Conservation (phyloP, 2,797 vertebrate species). For the Sebastes cheni region DNA sequence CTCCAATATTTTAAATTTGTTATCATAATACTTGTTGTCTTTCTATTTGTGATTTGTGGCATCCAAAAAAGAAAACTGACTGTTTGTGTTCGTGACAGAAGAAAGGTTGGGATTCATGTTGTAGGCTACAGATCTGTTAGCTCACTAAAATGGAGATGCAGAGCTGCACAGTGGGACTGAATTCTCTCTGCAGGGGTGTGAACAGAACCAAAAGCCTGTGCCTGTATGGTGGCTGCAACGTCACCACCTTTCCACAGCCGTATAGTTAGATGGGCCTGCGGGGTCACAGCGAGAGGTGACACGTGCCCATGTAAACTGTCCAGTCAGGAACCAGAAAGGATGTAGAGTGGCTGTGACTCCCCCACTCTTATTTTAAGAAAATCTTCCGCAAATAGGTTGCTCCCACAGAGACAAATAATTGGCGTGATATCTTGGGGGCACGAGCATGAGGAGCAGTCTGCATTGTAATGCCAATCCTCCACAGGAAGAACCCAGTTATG, state of each 20-base stretch:
- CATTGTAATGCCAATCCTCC: slow-evolving; percentile 73
- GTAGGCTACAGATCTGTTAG: slow-evolving; percentile 61
- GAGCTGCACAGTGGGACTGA: slow-evolving; percentile 63
- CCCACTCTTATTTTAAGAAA: slow-evolving; percentile 69
- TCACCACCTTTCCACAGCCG: slow-evolving; percentile 59
- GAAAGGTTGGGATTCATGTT: slow-evolving; percentile 34
- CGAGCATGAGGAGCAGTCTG: slow-evolving; percentile 66
- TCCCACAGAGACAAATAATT: slow-evolving; percentile 84
- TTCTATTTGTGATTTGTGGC: slow-evolving; percentile 1
- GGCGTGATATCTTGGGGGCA: slow-evolving; percentile 80
- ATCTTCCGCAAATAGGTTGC: slow-evolving; percentile 79
- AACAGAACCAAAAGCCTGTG: slow-evolving; percentile 51
- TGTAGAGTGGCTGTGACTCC: slow-evolving; percentile 53
- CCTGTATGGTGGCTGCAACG: slow-evolving; percentile 43
- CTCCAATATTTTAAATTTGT: not conserved
- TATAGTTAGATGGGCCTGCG: slow-evolving; percentile 47
- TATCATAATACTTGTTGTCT: not conserved
- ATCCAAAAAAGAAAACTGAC: not conserved
- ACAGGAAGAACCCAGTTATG: slow-evolving; percentile 71
- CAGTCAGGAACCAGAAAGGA: slow-evolving; percentile 67
- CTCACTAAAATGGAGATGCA: slow-evolving; percentile 67
- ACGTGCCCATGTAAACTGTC: slow-evolving; percentile 64
- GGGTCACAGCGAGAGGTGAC: slow-evolving; percentile 63
- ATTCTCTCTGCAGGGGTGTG: slow-evolving; percentile 69
- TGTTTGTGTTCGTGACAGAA: not conserved